A percentile compares a stretch with the other conserved stretches of the same genome.
phyloP scores from a whole-genome alignment of 2,888 invertebrate genomes.

The Spodoptera picta region DNA sequence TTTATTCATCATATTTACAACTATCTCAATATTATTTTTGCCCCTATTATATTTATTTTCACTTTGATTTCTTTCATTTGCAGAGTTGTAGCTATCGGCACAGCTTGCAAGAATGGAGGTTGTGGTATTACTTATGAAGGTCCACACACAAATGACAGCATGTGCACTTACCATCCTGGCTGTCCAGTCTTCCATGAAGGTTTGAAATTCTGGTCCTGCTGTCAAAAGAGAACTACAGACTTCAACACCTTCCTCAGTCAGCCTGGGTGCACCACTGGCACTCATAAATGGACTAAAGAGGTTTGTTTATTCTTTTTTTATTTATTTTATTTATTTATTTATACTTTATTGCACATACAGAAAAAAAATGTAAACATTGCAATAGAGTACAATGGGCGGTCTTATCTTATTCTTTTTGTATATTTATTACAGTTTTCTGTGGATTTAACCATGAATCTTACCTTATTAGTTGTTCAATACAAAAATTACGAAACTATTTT shows the following conservation, averaged over 20 bases:
- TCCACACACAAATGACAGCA: conserved; percentile 88
- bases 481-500: too few relatives aligned
- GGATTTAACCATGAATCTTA: too few relatives aligned
- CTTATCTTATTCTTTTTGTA: neutral
- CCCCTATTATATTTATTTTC: too few relatives aligned
- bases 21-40: too few relatives aligned
- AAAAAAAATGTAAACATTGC: too few relatives aligned
- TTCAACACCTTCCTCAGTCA: conserved; percentile 97
- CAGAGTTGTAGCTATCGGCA: conserved; percentile 91
- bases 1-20: too few relatives aligned
- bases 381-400: too few relatives aligned
- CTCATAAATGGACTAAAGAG: conserved; percentile 95
- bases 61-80: conserved; percentile 30
- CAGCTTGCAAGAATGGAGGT: conserved; percentile 95
- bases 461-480: too few relatives aligned
- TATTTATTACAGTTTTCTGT: neutral
- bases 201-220: conserved; percentile 99
- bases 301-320: conserved; percentile 66
- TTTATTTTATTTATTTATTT: too few relatives aligned
- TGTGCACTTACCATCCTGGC: conserved; percentile 95
- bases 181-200: conserved; percentile 98
- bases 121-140: conserved; percentile 92
- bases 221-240: conserved; percentile 97
- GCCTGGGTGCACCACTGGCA: conserved; percentile 95
- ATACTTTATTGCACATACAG: too few relatives aligned